Base-by-base conservation (phyloP, 2,797 vertebrate species). In the Erpetoichthys calabaricus region DNA sequence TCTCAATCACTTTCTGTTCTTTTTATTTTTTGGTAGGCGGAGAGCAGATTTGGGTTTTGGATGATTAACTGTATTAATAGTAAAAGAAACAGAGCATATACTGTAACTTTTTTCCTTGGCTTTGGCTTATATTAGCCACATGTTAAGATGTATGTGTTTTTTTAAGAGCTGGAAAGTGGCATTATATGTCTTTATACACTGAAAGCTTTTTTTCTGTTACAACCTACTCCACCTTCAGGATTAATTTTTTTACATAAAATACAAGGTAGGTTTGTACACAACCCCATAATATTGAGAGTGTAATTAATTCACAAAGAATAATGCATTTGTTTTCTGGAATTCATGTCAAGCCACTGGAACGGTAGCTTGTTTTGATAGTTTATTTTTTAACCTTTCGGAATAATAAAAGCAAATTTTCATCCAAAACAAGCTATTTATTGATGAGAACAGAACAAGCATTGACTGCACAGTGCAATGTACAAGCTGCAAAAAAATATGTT, bases 201-300 rank as follows among this genome's bases (percentile, higher is more conserved):
- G 53, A 6, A 2, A 54, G 53, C 7, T 54, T 4, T 54, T 25
- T 42, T 54, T 54, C 10, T 54, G n/a, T 44, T 3, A 41, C 41
- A 54, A 7, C 53, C 53, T 54, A 7, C 53, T 54, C 53, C 53
- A 42, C 41, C 53, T 54, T 54, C 41, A 42, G 53, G 53, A 41
- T 54, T 54, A 42, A 7, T 5, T 8, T 54, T 7, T 54, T 54
- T 54, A 54, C 53, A 54, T 54, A 54, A 54, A 7, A 5, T 54
- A 54, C 53, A 54, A 54, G 44, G 53, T 54, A 54, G 41, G 44
- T 7, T 54, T 54, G 53, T 54, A 54, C 53, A 54, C 53, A 54
- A 43, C 53, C n/a, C 41, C 41, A 54, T 44, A 7, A 4, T 43
- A 54, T 42, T 54, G 41, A 54, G 53, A 6, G 42, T n/a, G 41